A percentile compares a stretch with the other conserved stretches of the same genome.
Conservation (phyloP, 2,888 invertebrate genomes). For the Lasioglossum marginatum region DNA sequence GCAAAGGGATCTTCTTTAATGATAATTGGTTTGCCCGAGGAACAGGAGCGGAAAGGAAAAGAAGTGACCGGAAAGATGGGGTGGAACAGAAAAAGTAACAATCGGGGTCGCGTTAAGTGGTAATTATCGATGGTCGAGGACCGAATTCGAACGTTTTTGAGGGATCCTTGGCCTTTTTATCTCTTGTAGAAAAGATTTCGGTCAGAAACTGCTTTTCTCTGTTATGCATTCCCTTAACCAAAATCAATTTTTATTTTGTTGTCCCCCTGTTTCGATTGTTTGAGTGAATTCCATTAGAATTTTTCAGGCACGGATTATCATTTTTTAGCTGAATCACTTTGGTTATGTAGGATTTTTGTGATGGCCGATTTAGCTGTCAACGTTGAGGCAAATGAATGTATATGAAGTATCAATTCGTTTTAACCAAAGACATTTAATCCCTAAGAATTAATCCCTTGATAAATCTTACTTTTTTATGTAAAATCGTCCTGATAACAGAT, state of each 20-base stretch:
- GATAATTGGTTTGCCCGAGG: conserved; percentile 55
- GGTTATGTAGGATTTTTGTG: too few species aligned
- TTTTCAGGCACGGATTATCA: too few species aligned
- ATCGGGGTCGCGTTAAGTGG: conserved; percentile 41
- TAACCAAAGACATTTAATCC: too few species aligned
- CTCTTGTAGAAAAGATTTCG: neutral
- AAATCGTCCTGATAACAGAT: neutral
- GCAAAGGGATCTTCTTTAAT: conserved; percentile 41
- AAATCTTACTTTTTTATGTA: neutral
- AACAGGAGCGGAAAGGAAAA: conserved; percentile 21
- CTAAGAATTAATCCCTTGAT: too few species aligned
- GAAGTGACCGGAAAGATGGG: conserved; percentile 6
- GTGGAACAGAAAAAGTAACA: conserved; percentile 17
- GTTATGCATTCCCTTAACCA: neutral
- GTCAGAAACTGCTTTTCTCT: neutral
- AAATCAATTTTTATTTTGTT: too few species aligned
- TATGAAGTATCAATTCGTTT: too few species aligned
- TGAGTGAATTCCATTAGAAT: too few species aligned
- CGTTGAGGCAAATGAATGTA: too few species aligned
- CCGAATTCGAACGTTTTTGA: neutral
- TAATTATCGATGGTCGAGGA: conserved; percentile 12
- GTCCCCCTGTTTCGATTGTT: too few species aligned
- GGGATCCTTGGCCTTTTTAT: neutral
- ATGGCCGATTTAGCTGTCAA: too few species aligned
- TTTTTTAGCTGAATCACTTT: too few species aligned